phyloP scores from a whole-genome alignment of 2,113 vertebrate species.

The Tringa solitaria region DNA sequence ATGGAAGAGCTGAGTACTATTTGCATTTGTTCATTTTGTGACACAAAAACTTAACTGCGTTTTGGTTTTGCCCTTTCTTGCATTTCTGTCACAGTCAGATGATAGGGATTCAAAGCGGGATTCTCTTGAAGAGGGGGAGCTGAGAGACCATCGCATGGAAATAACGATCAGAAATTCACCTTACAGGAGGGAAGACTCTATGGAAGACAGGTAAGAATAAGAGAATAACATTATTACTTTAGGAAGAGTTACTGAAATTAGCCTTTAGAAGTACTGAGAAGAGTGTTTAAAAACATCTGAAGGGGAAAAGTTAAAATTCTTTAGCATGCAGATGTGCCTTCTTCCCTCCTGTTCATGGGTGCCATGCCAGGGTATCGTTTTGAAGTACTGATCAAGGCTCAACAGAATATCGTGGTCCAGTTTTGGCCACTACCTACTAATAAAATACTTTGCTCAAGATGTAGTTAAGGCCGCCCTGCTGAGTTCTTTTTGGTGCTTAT shows the following conservation, averaged over 20 bases:
- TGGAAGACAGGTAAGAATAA: slow-evolving; percentile 86
- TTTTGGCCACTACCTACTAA: background rate
- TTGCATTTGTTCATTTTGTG: accelerated
- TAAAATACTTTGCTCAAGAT: accelerated
- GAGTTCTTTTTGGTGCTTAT: background rate
- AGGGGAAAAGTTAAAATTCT: background rate
- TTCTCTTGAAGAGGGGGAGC: slow-evolving; percentile 97
- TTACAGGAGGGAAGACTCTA: slow-evolving; percentile 90
- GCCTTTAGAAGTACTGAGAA: accelerated
- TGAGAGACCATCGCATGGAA: slow-evolving; percentile 97
- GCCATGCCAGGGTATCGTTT: background rate
- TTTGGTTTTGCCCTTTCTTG: background rate
- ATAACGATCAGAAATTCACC: slow-evolving; percentile 97
- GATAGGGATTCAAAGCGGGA: slow-evolving; percentile 95
- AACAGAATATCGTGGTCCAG: accelerated
- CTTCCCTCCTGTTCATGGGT: background rate
- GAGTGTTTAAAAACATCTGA: background rate
- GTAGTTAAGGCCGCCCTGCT: background rate
- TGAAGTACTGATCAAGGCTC: background rate
- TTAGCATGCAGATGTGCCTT: background rate
- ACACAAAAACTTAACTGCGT: accelerated
- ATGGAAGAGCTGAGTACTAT: accelerated
- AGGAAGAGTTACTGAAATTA: background rate
- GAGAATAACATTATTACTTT: no score
- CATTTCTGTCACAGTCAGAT: slow-evolving; percentile 82